phyloP scores from a whole-genome alignment of 2,113 vertebrate genomes.

The Hypanus sabinus region DNA sequence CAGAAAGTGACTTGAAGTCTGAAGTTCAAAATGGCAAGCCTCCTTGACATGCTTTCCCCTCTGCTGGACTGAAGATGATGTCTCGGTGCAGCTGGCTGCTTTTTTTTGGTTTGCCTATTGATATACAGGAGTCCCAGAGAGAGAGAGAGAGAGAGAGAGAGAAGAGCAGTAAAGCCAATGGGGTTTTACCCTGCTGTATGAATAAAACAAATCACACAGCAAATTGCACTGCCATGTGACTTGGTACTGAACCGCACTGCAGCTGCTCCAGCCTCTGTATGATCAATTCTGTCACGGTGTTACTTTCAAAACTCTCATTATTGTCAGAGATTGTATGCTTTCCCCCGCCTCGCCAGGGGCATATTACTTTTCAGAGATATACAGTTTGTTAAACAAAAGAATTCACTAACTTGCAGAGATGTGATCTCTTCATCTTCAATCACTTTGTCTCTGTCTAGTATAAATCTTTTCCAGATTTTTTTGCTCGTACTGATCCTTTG shows the following conservation, averaged over 20 bases:
- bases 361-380: neutral
- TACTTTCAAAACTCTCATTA: conserved; percentile 23
- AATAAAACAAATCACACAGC: conserved; percentile 28
- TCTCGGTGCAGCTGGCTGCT: neutral
- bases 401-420: neutral
- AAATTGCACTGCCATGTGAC: neutral
- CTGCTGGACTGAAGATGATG: neutral
- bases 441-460: neutral
- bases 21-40: conserved; percentile 7
- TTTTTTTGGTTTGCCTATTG: neutral
- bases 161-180: neutral
- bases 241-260: neutral
- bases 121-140: neutral
- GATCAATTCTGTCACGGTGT: neutral
- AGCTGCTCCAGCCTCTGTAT: conserved; percentile 21
- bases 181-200: conserved; percentile 25
- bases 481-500: neutral
- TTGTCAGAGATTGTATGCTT: neutral
- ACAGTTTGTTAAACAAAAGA: conserved; percentile 19
- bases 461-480: neutral
- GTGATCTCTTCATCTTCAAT: neutral
- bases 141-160: neutral
- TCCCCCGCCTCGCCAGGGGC: neutral
- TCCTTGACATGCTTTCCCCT: neutral
- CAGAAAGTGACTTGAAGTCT: neutral